Evolutionary conservation across 2,888 invertebrate species (phyloP).

Genomic region (Lithophane semibrunnea): DNA sequence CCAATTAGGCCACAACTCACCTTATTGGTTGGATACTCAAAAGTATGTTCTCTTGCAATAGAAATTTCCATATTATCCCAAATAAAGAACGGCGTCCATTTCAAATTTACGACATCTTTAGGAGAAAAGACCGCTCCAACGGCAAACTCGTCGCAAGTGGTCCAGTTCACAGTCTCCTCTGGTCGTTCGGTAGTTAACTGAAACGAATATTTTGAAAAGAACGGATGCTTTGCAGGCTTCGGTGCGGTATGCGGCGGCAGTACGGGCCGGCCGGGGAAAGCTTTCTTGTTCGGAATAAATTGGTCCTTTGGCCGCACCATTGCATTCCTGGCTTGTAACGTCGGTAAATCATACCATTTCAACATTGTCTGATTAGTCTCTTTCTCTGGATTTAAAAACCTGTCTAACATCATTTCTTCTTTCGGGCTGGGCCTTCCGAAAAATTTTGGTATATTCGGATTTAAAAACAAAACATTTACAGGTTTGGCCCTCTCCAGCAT

Average conservation of each 20-base stretch:
- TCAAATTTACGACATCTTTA: constrained; percentile 75
- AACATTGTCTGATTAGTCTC: constrained; percentile 40
- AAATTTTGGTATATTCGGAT: background rate
- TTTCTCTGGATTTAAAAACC: background rate
- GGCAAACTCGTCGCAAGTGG: constrained; percentile 79
- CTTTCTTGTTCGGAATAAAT: background rate
- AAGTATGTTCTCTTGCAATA: constrained; percentile 70
- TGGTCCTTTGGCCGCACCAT: background rate
- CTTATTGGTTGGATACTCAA: constrained; percentile 77
- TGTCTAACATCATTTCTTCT: constrained; percentile 46
- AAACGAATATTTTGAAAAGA: constrained; percentile 16
- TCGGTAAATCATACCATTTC: constrained; percentile 65
- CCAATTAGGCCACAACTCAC: constrained; percentile 61
- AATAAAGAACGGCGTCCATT: constrained; percentile 82
- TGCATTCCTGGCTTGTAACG: constrained; percentile 65
- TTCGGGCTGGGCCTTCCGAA: constrained; percentile 31
- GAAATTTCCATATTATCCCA: constrained; percentile 70
- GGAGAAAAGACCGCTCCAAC: constrained; percentile 75
- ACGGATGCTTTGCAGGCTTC: background rate
- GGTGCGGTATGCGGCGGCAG: background rate
- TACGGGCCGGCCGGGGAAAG: accelerated
- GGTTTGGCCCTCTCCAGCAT: constrained; percentile 31
- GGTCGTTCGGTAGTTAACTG: background rate
- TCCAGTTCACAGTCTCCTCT: constrained; percentile 68
- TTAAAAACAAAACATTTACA: constrained; percentile 20